Conservation (phyloP, 1,140 invertebrate species). For the Forficula auricularia region DNA sequence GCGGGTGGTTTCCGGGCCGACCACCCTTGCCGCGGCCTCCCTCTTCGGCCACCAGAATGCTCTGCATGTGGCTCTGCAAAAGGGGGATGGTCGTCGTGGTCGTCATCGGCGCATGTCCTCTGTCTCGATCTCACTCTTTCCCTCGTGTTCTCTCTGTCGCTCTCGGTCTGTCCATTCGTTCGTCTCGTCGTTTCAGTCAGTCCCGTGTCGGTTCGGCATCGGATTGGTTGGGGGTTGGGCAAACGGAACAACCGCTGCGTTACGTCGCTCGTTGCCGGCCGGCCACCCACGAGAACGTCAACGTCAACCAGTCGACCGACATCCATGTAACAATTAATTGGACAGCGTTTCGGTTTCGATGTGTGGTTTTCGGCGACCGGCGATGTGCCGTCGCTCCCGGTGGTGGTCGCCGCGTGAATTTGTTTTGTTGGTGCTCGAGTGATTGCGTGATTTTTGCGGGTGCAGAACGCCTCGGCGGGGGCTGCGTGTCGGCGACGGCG, state of each 20-base stretch:
- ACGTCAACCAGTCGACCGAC: no score
- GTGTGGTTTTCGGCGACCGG: no score
- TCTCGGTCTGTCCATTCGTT: slow-evolving; percentile 1
- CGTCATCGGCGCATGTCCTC: background rate
- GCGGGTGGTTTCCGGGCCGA: no score
- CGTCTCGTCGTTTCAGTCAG: background rate
- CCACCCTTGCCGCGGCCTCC: no score
- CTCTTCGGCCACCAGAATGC: background rate
- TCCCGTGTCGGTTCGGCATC: background rate
- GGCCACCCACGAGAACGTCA: no score
- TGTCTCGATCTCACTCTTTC: slow-evolving; percentile 1
- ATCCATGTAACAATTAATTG: no score
- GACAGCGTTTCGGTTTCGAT: background rate
- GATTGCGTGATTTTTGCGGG: background rate
- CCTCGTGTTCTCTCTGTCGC: background rate
- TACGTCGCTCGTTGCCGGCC: no score
- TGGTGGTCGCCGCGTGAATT: no score
- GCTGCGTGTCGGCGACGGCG: background rate
- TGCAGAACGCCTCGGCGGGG: background rate
- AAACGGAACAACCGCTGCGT: background rate
- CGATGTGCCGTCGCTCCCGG: no score
- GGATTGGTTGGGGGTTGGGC: background rate
- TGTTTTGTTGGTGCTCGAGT: background rate
- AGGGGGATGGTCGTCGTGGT: background rate
- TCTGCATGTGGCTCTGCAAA: background rate